Conservation (phyloP, 2,113 vertebrate species). For the Ciconia stormi region DNA sequence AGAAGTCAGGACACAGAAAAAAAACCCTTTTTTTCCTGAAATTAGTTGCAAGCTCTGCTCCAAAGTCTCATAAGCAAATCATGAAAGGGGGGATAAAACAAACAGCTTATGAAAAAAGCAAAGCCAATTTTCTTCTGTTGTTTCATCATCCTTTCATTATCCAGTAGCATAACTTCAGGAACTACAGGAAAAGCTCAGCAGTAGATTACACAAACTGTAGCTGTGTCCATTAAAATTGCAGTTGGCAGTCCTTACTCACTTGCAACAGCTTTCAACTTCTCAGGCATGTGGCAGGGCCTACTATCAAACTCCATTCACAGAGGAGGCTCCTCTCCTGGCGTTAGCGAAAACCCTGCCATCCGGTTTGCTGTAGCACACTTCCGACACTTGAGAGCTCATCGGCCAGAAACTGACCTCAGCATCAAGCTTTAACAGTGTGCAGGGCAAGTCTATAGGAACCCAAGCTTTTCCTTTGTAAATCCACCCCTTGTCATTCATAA, state of each 20-base stretch:
- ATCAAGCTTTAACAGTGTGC: slow-evolving; percentile 91
- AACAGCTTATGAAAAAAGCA: not conserved
- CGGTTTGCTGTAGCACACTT: slow-evolving; percentile 86
- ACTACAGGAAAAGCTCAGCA: not conserved
- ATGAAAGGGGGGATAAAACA: not conserved
- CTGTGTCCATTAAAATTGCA: accelerated
- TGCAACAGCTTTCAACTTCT: not conserved
- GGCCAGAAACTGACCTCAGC: slow-evolving; percentile 72
- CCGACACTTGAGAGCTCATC: slow-evolving; percentile 85
- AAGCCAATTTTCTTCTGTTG: not conserved
- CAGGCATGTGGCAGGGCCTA: slow-evolving; percentile 84
- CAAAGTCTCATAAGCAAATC: not conserved
- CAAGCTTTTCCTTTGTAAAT: not conserved
- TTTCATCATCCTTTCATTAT: not conserved
- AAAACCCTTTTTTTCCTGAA: accelerated
- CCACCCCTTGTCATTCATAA: not conserved
- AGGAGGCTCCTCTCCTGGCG: slow-evolving; percentile 75
- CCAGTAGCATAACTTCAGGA: not conserved
- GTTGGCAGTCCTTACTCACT: accelerated
- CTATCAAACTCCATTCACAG: slow-evolving; percentile 86
- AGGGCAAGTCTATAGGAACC: not conserved
- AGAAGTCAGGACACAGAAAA: not conserved
- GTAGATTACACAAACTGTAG: not conserved
- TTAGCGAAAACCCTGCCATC: slow-evolving; percentile 81
- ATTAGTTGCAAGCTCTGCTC: not conserved